Conservation (phyloP, 2,888 invertebrate genomes). For the Drosophila nr. fundita region DNA sequence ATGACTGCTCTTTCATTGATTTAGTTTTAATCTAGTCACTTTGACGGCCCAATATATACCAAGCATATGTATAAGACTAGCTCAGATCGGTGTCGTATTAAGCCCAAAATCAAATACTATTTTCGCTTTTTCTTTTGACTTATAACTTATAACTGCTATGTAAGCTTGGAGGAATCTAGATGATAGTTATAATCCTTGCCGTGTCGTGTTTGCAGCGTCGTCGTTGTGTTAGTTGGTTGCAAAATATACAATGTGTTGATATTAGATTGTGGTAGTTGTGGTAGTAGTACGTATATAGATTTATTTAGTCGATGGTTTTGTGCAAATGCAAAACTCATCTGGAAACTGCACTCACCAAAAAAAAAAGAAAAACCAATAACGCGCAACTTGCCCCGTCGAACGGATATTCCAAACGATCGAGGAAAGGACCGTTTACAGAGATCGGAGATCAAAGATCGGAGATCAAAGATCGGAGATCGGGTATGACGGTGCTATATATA, state of each 20-base stretch:
- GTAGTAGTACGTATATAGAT: constrained; percentile 12
- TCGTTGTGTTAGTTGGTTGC: constrained; percentile 20
- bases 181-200: background rate
- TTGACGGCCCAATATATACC: background rate
- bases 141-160: background rate
- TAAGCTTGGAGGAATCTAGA: background rate
- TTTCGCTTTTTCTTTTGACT: background rate
- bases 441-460: constrained; percentile 12
- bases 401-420: constrained; percentile 46
- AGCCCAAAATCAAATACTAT: background rate
- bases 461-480: constrained; percentile 24
- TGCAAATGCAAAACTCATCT: constrained; percentile 14
- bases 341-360: constrained; percentile 65
- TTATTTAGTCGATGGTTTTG: constrained; percentile 13
- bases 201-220: background rate
- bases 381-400: constrained; percentile 32
- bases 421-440: constrained; percentile 13
- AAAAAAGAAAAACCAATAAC: constrained; percentile 50
- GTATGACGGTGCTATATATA: constrained; percentile 12
- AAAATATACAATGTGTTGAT: background rate
- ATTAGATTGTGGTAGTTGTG: constrained; percentile 11
- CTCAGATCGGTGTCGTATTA: background rate
- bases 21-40: background rate
- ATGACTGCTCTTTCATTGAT: background rate
- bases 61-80: background rate